phyloP scores from a whole-genome alignment of 2,113 vertebrate genomes.

The Saccopteryx leptura region DNA sequence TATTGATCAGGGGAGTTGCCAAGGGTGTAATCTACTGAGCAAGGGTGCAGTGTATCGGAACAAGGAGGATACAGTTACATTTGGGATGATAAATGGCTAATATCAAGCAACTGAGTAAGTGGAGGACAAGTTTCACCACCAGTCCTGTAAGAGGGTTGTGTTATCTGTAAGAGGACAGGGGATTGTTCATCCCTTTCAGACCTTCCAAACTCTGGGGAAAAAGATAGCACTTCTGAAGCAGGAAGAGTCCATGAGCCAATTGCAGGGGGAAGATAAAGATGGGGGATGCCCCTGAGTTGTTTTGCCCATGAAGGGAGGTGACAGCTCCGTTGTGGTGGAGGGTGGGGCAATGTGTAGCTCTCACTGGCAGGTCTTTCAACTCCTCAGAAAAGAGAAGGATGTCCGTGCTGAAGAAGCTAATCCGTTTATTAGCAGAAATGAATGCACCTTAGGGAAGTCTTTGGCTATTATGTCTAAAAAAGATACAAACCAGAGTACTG shows the following conservation, averaged over 20 bases:
- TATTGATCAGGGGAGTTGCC: not conserved
- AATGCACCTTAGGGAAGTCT: not conserved
- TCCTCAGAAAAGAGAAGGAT: not conserved
- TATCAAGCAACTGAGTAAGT: not conserved
- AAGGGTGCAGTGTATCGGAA: not conserved
- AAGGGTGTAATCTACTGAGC: not conserved
- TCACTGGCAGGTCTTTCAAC: not conserved
- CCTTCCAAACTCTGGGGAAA: not conserved
- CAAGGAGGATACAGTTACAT: not conserved
- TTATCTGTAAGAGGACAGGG: not conserved
- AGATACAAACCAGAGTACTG: not conserved
- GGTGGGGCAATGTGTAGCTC: not conserved
- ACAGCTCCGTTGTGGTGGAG: not conserved
- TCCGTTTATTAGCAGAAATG: not conserved
- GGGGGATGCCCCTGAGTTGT: not conserved
- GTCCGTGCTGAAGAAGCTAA: not conserved
- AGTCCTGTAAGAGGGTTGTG: not conserved
- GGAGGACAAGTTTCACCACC: not conserved
- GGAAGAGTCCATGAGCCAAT: not conserved
- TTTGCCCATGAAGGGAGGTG: not conserved
- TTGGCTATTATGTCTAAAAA: not conserved
- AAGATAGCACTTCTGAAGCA: not conserved
- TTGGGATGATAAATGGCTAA: not conserved
- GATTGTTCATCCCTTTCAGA: not conserved
- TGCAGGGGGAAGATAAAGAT: not conserved